A percentile compares a stretch with the other conserved stretches of the same genome.
These are phyloP conservation scores for Caenorhabditis auriculariae DNA, from an alignment of 2,888 invertebrate genomes.

Conservation along the genomic window DNA sequence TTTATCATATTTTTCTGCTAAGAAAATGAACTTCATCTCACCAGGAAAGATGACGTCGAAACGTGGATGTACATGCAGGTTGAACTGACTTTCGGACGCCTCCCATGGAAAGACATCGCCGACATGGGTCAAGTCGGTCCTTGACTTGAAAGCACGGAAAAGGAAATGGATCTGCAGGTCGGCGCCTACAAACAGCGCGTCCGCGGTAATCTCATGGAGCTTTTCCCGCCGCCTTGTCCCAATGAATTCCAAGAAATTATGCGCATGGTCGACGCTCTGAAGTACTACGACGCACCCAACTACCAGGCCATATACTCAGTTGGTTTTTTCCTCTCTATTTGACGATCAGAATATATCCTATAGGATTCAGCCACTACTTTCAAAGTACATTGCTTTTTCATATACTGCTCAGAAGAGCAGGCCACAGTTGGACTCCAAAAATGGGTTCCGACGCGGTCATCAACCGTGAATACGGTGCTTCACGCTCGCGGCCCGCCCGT, in stretches of 20 bases:
- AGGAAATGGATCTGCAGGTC: no score
- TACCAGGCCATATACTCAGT: slow-evolving; percentile 46
- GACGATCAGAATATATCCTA: neutral
- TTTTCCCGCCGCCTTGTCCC: slow-evolving; percentile 18
- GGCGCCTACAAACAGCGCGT: slow-evolving; percentile 48
- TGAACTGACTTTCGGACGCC: slow-evolving; percentile 44
- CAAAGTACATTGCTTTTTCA: no score
- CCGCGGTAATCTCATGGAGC: slow-evolving; percentile 38
- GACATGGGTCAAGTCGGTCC: slow-evolving; percentile 30
- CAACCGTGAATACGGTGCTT: slow-evolving; percentile 12
- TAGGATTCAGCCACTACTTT: no score
- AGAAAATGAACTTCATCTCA: neutral
- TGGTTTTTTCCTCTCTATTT: neutral
- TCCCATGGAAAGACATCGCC: slow-evolving; percentile 47
- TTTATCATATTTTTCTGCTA: neutral
- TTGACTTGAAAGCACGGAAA: no score
- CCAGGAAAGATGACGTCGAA: slow-evolving; percentile 51
- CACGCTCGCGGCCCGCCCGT: slow-evolving; percentile 36
- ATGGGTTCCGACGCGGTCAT: slow-evolving; percentile 20
- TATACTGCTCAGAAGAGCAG: slow-evolving; percentile 37
- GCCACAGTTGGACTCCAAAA: slow-evolving; percentile 35
- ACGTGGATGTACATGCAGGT: slow-evolving; percentile 51
- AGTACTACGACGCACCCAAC: slow-evolving; percentile 58
- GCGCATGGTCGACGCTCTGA: slow-evolving; percentile 36
- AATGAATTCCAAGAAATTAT: slow-evolving; percentile 17